These are phyloP conservation scores for Brachionichthys hirsutus DNA, from an alignment of 2,113 vertebrate species.

Conservation along the genomic window DNA sequence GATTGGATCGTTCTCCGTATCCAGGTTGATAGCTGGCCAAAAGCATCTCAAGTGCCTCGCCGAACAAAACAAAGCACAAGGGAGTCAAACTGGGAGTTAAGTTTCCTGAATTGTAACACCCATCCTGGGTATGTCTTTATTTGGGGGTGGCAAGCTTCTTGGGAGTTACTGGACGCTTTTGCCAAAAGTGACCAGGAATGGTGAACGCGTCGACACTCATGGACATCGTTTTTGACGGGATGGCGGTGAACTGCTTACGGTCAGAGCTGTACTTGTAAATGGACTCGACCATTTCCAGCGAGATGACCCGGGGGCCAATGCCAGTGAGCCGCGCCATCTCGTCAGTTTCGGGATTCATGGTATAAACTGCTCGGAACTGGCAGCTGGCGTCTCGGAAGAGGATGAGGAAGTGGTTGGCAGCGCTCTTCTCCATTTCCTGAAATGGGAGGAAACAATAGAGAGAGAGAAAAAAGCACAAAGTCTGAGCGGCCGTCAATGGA, in stretches of 20 bases:
- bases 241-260: constrained; percentile 90
- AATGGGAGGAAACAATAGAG: not conserved
- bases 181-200: constrained; percentile 90
- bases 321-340: constrained; percentile 85
- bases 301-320: constrained; percentile 82
- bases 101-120: constrained; percentile 46
- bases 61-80: constrained; percentile 25
- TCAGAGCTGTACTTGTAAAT: constrained; percentile 96
- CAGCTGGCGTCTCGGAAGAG: constrained; percentile 90
- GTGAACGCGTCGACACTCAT: constrained; percentile 94
- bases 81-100: constrained; percentile 32
- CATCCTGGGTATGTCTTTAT: constrained; percentile 46
- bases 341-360: constrained; percentile 84
- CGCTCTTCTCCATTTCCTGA: constrained; percentile 89
- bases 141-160: constrained; percentile 88
- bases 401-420: constrained; percentile 91
- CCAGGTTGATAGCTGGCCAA: constrained; percentile 23
- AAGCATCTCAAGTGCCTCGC: constrained; percentile 43
- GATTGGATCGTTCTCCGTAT: constrained; percentile 16
- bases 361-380: constrained; percentile 91
- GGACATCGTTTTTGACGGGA: constrained; percentile 94
- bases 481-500: not conserved
- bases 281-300: constrained; percentile 83
- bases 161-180: constrained; percentile 87
- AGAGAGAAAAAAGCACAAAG: not conserved